Conservation (phyloP, 2,888 invertebrate genomes). For the Chrysolina oricalcia region DNA sequence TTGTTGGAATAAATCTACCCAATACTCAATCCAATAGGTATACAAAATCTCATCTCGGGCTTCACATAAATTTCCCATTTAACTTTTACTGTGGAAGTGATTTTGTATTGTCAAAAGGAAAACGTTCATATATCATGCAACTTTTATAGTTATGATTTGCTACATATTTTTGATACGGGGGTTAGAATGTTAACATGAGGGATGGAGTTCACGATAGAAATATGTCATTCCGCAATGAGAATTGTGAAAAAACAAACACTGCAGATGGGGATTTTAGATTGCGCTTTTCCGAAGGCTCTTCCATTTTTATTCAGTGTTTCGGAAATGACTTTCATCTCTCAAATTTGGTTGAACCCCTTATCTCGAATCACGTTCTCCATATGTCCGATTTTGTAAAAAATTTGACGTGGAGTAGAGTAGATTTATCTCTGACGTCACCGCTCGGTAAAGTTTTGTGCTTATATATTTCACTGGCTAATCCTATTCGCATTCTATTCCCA, state of each 20-base stretch:
- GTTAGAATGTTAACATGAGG: background rate
- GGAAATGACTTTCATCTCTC: too few relatives aligned
- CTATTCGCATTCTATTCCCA: too few relatives aligned
- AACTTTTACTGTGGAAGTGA: conserved; percentile 20
- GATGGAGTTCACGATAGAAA: background rate
- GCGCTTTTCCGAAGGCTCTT: too few relatives aligned
- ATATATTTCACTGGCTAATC: too few relatives aligned
- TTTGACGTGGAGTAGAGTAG: too few relatives aligned
- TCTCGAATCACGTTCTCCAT: too few relatives aligned
- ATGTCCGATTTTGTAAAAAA: too few relatives aligned
- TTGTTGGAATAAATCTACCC: conserved; percentile 15
- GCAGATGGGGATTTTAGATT: background rate
- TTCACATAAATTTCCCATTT: conserved; percentile 14
- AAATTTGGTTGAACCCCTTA: too few relatives aligned
- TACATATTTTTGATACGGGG: conserved; percentile 1
- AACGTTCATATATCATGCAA: conserved; percentile 19
- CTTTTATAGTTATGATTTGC: conserved; percentile 17
- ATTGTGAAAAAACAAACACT: background rate
- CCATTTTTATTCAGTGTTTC: too few relatives aligned
- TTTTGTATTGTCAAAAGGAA: conserved; percentile 15
- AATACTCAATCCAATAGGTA: conserved; percentile 10
- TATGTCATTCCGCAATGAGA: background rate
- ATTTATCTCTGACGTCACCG: too few relatives aligned
- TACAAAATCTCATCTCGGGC: conserved; percentile 7
- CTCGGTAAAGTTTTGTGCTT: too few relatives aligned